Base-by-base conservation (phyloP, 2,888 invertebrate genomes). In the Hipparchia sbordonii region DNA sequence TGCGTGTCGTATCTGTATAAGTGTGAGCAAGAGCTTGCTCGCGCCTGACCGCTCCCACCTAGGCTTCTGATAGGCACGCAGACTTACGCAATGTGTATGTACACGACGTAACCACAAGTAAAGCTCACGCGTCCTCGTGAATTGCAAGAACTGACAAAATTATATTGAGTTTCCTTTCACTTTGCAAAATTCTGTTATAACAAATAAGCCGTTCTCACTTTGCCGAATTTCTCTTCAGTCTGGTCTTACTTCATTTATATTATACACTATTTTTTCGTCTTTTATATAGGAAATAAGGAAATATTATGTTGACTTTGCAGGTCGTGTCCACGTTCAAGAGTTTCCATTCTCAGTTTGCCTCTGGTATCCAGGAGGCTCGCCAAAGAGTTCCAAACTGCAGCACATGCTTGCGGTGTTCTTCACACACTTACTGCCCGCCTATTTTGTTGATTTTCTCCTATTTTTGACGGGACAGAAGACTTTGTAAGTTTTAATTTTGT, bases 351-450 rank as follows among this genome's bases (percentile, higher is more conserved):
- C 97, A 72, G 94, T 96, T 10, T 95, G 96, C 56, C 94, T 97
- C 1, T 97, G 98, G 96, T 97, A 96, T 86, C 97, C 97, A 0
- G 96, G 96, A 6, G 97, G 97, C 0, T 95, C 95, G 1, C 92
- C 96, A 0, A 97, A 97, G 82, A 95, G 95, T 8, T 96, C 95
- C 67, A 95, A 95, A 81, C 82, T 95, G 2, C 88, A 95, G 7
- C 97, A 97, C 81, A 90, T 95, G 79, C 76, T 97, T 0, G 94
- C 95, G 0, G 94, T 96, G 3, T 94, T 97, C 78, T 95, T 97
- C 82, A 95, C 96, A 0, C 98, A 98, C 81, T 89, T 95, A 6
- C 83, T 98, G 12, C 98, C 98, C 0, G 97, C 97, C 0, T 97
- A 97, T 79, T 89, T 97, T 46, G 95, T 97, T 6, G 98, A 98